Percentiles rank a stretch among this genome's conserved stretches.
Conservation (phyloP, 2,888 invertebrate genomes). For the Ornithoptera alexandrae region DNA sequence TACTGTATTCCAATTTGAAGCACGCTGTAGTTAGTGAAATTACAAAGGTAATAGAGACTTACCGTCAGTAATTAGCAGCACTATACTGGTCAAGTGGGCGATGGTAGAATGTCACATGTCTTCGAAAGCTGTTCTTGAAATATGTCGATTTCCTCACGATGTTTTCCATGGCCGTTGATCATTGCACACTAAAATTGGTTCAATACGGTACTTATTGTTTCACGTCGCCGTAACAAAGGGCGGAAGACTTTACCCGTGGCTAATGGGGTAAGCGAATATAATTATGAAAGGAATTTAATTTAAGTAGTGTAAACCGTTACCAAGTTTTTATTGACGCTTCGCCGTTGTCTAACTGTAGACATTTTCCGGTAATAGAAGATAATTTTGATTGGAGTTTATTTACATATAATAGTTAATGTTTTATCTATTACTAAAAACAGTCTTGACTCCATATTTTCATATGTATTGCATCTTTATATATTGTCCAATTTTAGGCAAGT, state of each 20-base stretch:
- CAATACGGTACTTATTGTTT: constrained; percentile 23
- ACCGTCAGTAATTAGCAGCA: too few relatives aligned
- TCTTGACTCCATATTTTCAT: neutral
- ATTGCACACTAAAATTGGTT: constrained; percentile 11
- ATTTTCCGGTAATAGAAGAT: neutral
- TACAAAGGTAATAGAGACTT: too few relatives aligned
- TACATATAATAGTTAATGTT: neutral
- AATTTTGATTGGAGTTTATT: neutral
- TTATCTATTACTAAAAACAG: neutral
- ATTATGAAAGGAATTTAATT: constrained; percentile 27
- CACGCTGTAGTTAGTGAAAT: too few relatives aligned
- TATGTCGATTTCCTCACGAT: too few relatives aligned
- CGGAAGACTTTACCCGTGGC: constrained; percentile 23
- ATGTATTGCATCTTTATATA: too few relatives aligned
- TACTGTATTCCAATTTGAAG: too few relatives aligned
- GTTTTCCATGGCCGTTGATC: neutral
- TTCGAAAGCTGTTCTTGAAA: too few relatives aligned
- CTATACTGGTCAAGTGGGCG: too few relatives aligned
- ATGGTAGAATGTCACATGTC: too few relatives aligned
- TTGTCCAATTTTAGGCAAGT: too few relatives aligned
- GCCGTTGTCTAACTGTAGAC: neutral
- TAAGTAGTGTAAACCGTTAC: constrained; percentile 9
- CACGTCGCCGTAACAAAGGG: constrained; percentile 23
- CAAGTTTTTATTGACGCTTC: constrained; percentile 12
- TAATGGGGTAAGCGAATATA: constrained; percentile 26